A percentile compares a stretch with the other conserved stretches of the same genome.
These are phyloP conservation scores for Drosophila tristis DNA, from an alignment of 1,140 invertebrate genomes.

Conservation along the genomic window DNA sequence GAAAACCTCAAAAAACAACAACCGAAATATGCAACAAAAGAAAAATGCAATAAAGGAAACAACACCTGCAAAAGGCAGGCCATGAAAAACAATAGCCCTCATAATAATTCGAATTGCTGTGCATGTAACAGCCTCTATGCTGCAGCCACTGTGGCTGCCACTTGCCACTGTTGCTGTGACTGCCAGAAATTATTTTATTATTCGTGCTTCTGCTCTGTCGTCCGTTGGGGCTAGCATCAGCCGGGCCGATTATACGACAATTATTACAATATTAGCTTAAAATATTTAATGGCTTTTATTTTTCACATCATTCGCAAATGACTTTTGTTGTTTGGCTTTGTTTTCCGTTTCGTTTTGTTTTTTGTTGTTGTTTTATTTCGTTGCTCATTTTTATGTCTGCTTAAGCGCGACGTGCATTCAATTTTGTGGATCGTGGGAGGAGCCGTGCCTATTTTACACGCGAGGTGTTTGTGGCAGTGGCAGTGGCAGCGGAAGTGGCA, in stretches of 20 bases:
- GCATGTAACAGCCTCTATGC: constrained; percentile 21
- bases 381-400: constrained; percentile 8
- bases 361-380: no score
- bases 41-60: constrained; percentile 23
- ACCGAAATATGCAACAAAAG: constrained; percentile 11
- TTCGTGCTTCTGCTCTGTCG: constrained; percentile 1
- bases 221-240: background rate
- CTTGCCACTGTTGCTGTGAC: constrained; percentile 1
- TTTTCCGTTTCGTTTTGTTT: constrained; percentile 6
- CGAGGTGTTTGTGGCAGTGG: no score
- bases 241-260: constrained; percentile 35
- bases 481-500: background rate
- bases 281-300: constrained; percentile 50
- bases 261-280: constrained; percentile 49
- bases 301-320: constrained; percentile 34
- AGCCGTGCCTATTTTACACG: no score
- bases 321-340: constrained; percentile 1
- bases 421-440: constrained; percentile 3
- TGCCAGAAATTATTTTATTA: constrained; percentile 35
- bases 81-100: constrained; percentile 20
- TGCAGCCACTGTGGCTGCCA: constrained; percentile 5
- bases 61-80: constrained; percentile 5
- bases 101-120: constrained; percentile 28
- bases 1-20: background rate
- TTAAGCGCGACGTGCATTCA: constrained; percentile 34